Evolutionary conservation across 1,140 invertebrate species (phyloP).

Genomic region (Zaprionus capensis): DNA sequence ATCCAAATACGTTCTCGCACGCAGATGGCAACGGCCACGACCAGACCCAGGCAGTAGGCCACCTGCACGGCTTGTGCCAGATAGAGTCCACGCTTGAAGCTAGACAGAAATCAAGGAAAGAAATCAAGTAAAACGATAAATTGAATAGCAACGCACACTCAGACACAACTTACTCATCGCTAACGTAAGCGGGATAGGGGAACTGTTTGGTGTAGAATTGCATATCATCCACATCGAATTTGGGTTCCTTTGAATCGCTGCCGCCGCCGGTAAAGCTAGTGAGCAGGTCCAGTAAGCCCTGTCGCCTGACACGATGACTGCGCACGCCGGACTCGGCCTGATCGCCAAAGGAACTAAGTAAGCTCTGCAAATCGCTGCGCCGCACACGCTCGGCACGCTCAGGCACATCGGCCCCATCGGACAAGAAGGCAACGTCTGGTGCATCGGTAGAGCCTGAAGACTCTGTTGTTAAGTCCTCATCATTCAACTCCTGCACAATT

Average conservation of each 20-base stretch:
- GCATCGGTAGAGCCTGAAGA: slow-evolving; percentile 1
- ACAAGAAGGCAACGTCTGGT: not conserved
- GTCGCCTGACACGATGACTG: slow-evolving; percentile 48
- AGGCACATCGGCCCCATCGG: not conserved
- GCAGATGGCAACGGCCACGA: slow-evolving; percentile 87
- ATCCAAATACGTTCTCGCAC: slow-evolving; percentile 88
- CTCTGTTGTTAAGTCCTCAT: not conserved
- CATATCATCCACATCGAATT: slow-evolving; percentile 84
- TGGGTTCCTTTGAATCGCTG: slow-evolving; percentile 22
- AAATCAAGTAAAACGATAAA: not conserved
- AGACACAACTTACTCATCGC: slow-evolving; percentile 85
- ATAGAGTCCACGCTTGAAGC: slow-evolving; percentile 88
- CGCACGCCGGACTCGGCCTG: not conserved
- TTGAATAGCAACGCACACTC: not conserved
- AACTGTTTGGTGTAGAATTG: slow-evolving; percentile 87
- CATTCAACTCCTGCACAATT: not conserved
- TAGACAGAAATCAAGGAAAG: slow-evolving; percentile 67
- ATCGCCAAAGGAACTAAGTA: not conserved
- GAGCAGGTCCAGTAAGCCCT: slow-evolving; percentile 66
- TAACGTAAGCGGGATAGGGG: slow-evolving; percentile 88
- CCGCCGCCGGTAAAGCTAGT: slow-evolving; percentile 37
- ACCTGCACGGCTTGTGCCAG: slow-evolving; percentile 87
- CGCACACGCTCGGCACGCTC: slow-evolving; percentile 12
- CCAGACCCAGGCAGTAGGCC: slow-evolving; percentile 87
- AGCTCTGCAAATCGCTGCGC: not conserved